Base-by-base conservation (phyloP, 2,113 vertebrate genomes). In the Turnix velox region DNA sequence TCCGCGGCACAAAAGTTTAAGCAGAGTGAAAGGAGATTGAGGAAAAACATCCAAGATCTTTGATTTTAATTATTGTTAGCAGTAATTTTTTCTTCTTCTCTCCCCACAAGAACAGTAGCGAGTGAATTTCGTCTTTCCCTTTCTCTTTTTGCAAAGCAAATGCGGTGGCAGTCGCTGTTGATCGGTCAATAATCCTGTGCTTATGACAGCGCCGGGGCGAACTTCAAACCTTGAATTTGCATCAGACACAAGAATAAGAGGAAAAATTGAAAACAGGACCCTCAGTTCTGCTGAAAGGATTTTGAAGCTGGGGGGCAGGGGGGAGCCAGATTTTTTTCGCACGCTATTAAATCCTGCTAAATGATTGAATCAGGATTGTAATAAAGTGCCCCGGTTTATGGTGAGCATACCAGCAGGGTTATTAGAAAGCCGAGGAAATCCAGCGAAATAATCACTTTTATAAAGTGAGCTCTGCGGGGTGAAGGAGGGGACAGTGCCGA, bases 211-310 rank as follows among this genome's bases (percentile, higher is more conserved):
- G 48, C 71, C 49, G 37, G 18, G 12, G 72, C 4, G 4, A 30
- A 46, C 71, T 84, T 40, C 15, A 81, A 87, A 28, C 52, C 59
- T 18, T 48, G 52, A 77, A 48, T 76, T 92, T 87, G n/a, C 84
- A 82, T 89, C 89, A 91, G 66, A 85, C 83, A 31, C 54, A 87
- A 75, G 93, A 91, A 93, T 88, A 80, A 73, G 88, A 80, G 88
- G 30, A 84, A 80, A 94, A 95, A 97, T 96, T 97, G 79, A 83
- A 97, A 96, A 92, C 97, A 96, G 93, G 73, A 96, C 90, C 24
- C 20, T 82, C 22, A 37, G 68, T 87, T 69, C n/a, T 51, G 48
- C 77, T 91, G 46, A 81, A 88, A 35, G 87, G 71, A 65, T 80
- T 71, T 61, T 57, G 74, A 91, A 76, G 63, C 43, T 74, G 69